phyloP scores from a whole-genome alignment of 2,797 vertebrate genomes.

The Distichodus sexfasciatus region DNA sequence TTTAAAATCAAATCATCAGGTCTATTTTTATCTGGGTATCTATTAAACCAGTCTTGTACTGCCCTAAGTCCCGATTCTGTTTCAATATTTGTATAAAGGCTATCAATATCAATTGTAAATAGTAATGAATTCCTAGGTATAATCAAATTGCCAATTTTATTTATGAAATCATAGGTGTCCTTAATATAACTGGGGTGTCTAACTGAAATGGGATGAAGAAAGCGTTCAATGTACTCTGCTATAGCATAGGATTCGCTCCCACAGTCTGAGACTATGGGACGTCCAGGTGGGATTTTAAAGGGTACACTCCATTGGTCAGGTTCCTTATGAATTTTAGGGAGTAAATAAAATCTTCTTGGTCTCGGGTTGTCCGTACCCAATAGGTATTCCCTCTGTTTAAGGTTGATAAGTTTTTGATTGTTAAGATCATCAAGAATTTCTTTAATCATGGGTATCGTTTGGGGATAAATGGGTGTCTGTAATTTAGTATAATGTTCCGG shows the following conservation, averaged over 20 bases:
- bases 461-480: neutral
- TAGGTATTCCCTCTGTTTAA: neutral
- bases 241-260: neutral
- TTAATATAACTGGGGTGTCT: neutral
- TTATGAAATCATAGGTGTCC: neutral
- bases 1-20: neutral
- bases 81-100: neutral
- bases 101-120: neutral
- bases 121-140: neutral
- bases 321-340: neutral
- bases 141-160: neutral
- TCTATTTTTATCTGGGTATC: neutral
- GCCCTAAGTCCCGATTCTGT: neutral
- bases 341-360: neutral
- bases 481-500: neutral
- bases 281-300: neutral
- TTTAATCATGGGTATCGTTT: neutral
- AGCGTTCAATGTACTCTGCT: neutral
- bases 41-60: neutral
- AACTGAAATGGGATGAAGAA: neutral
- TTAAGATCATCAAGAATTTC: too few species aligned
- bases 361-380: neutral
- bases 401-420: neutral
- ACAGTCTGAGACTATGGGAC: slow-evolving; percentile 10
- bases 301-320: neutral